Conservation (phyloP, 2,113 vertebrate species). For the Calonectris borealis region DNA sequence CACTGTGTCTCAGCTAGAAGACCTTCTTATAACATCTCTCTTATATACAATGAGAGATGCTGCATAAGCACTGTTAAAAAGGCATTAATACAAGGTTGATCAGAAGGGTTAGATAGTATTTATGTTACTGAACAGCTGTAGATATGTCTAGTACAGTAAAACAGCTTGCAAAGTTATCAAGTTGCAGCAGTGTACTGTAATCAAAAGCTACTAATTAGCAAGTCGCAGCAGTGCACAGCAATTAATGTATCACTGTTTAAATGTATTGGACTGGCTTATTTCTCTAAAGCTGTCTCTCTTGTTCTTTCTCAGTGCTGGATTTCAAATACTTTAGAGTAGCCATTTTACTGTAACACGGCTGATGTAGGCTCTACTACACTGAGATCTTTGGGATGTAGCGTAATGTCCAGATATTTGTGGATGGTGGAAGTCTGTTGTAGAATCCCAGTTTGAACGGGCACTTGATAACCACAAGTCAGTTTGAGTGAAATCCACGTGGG, state of each 20-base stretch:
- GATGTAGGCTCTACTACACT: neutral
- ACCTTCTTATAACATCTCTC: neutral
- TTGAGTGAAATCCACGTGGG: neutral
- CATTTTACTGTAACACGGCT: neutral
- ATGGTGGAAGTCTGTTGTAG: neutral
- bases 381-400: neutral
- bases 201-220: neutral
- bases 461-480: neutral
- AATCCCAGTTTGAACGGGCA: neutral
- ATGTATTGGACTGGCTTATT: neutral
- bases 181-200: neutral
- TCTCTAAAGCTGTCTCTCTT: neutral
- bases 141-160: neutral
- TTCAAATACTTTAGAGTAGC: neutral
- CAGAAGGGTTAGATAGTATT: neutral
- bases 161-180: neutral
- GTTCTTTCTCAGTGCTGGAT: neutral
- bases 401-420: neutral
- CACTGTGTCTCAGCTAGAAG: neutral
- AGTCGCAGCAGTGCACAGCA: neutral
- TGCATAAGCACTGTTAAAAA: neutral
- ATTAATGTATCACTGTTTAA: neutral
- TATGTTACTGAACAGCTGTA: neutral
- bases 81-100: accelerated
- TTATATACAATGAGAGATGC: accelerated